Evolutionary conservation across 2,888 invertebrate genomes (phyloP), one percentile per base, ranked within the genome.

Genomic region (Cosmia trapezina): DNA sequence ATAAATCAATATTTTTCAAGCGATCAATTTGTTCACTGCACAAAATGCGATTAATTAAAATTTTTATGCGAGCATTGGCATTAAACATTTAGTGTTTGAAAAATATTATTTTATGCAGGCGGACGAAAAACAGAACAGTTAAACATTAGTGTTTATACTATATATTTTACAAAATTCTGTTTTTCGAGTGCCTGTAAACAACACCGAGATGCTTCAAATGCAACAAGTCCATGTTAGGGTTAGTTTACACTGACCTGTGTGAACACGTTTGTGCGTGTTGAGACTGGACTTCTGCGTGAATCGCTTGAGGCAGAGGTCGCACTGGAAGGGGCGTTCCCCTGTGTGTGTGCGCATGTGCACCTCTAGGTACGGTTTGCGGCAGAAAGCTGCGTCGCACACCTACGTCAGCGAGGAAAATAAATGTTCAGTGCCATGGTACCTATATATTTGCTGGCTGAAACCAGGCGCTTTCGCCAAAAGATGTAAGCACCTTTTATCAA

Each of bases 281-380:
- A 98, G 96, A 89, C 98, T 98, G 90, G 98, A 98, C 92, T 98
- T 98, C 94, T 98, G 98, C 64, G 98, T 98, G 93, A 98, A 98
- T 78, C 98, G 96, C 92, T 98, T 98, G 89, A 97, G 96, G 91
- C 98, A 98, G 72, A 97, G 94, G 87, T 97, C 97, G 92, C 98
- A 98, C 91, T 98, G 97, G 92, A 97, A 98, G 1, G 98, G 98
- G 63, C 97, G 94, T 91, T 98, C 98, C 74, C 97, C 98, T 28
- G 98, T 98, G 95, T 98, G 98, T 77, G 98, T 98, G 91, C 98
- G 96, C 97, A 98, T 97, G 91, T 98, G 98, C 63, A 98, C 98
- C 94, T 98, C 98, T 83, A 98, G 93, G 92, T 98, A 98, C 64
- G 98, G 98, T 94, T 98, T 98, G 86, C 98, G 97, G 90, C 98